Percentiles rank a stretch among this genome's conserved stretches.
phyloP scores from a whole-genome alignment of 2,888 invertebrate species.

The Tipula confusa region DNA sequence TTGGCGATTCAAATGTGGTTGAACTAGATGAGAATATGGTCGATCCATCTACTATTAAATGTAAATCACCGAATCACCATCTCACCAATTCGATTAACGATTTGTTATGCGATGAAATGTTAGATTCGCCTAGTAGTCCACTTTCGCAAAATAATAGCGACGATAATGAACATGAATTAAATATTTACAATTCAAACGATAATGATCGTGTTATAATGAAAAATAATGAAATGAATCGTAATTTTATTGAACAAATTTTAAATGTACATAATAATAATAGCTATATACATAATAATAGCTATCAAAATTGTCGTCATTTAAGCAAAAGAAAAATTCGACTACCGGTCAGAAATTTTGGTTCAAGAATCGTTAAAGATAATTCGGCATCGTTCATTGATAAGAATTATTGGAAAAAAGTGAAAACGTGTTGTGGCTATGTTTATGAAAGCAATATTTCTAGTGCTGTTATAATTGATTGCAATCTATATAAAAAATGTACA shows the following conservation, averaged over 20 bases:
- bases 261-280: neutral
- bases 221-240: conserved; percentile 25
- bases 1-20: neutral
- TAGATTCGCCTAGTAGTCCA: conserved; percentile 27
- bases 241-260: conserved; percentile 27
- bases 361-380: conserved; percentile 37
- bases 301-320: neutral
- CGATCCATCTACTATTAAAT: neutral
- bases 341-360: conserved; percentile 43
- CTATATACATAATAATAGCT: no score
- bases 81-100: neutral
- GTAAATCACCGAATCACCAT: neutral
- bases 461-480: conserved; percentile 44
- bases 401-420: conserved; percentile 42
- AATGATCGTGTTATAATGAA: neutral
- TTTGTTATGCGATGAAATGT: conserved; percentile 22
- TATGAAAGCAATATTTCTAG: conserved; percentile 40
- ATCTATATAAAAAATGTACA: conserved; percentile 43
- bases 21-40: neutral
- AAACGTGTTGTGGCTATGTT: conserved; percentile 46
- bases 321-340: conserved; percentile 41
- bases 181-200: neutral
- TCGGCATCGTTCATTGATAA: conserved; percentile 42
- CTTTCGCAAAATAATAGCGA: conserved; percentile 26
- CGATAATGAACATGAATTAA: conserved; percentile 27